These are phyloP conservation scores for Muscicapa adusta DNA, from an alignment of 2,113 vertebrate species.

Conservation along the genomic window DNA sequence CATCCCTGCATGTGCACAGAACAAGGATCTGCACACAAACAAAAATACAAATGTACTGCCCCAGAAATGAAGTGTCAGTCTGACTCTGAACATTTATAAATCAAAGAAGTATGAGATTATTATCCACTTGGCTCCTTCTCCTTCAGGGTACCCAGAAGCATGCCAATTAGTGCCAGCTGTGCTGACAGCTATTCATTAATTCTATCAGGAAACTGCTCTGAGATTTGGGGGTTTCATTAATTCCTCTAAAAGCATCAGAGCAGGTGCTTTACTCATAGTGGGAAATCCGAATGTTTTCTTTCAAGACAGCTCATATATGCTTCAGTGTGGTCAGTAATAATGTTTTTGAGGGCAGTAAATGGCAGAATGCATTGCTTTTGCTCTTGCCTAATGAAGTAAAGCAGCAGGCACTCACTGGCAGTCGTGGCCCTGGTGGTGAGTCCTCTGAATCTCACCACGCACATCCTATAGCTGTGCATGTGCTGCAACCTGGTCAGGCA, in stretches of 20 bases:
- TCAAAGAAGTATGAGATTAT: slow-evolving; percentile 24
- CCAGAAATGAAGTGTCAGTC: slow-evolving; percentile 19
- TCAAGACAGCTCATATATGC: neutral
- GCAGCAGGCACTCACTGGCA: rapidly evolving
- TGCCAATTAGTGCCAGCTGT: slow-evolving; percentile 32
- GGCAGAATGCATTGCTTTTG: neutral
- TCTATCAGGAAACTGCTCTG: slow-evolving; percentile 12
- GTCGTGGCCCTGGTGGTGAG: rapidly evolving
- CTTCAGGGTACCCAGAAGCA: slow-evolving; percentile 11
- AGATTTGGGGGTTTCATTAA: slow-evolving; percentile 23
- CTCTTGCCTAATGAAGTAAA: neutral
- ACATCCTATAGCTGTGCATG: rapidly evolving
- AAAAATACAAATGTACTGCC: neutral
- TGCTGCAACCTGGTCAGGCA: neutral
- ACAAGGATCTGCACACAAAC: neutral
- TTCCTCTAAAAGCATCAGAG: slow-evolving; percentile 8
- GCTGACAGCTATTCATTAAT: slow-evolving; percentile 47
- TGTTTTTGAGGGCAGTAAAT: neutral
- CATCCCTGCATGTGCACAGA: neutral
- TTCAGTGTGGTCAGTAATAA: neutral
- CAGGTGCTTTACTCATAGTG: neutral
- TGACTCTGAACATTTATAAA: slow-evolving; percentile 16
- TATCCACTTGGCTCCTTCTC: neutral
- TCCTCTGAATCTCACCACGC: neutral
- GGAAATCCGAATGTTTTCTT: neutral